Evolutionary conservation across 2,797 vertebrate species (phyloP), one percentile per base, ranked within the genome.

Genomic region (Ammospiza maritima): DNA sequence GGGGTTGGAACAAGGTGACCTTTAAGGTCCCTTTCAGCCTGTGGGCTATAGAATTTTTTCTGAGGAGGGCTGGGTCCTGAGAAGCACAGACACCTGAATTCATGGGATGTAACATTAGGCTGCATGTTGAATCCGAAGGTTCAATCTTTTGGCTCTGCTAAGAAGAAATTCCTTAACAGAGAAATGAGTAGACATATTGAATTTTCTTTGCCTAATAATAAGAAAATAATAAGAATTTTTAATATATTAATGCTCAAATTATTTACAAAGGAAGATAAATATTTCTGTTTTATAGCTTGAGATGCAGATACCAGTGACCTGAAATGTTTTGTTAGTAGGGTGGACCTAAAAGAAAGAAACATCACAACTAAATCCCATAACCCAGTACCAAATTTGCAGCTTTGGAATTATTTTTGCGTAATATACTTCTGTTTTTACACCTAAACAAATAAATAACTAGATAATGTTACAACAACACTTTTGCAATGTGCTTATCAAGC

Each of bases 71-170:
- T 74, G 18, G 5, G 13, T 36, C 27, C 78, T 81, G 21, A 71
- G 36, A 50, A 80, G 11, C 7, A 67, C 6, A 51, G 20, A 22
- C 1, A 13, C 7, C 7, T 48, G 64, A 85, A 88, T 48, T 53
- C 10, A 12, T 38, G 23, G 6, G 11, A 42, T 44, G 6, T 16
- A 71, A 30, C 2, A 1, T 48, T n/a, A 54, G 2, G 2, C 12
- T 34, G 3, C 16, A 10, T 74, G 34, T 74, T 65, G 23, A 82
- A 76, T 85, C 6, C 7, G 26, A 29, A 70, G 3, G 1, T 57
- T 90, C 29, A 67, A 0, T 56, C 11, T 58, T 65, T 53, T 13
- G 29, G 2, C 20, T 81, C 32, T 67, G 5, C 20, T 32, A 32
- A 73, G 44, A 47, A 81, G 13, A 29, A 67, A 86, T 3, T 32